These are phyloP conservation scores for Hyppa rectilinea DNA, from an alignment of 2,888 invertebrate species.

Conservation along the genomic window DNA sequence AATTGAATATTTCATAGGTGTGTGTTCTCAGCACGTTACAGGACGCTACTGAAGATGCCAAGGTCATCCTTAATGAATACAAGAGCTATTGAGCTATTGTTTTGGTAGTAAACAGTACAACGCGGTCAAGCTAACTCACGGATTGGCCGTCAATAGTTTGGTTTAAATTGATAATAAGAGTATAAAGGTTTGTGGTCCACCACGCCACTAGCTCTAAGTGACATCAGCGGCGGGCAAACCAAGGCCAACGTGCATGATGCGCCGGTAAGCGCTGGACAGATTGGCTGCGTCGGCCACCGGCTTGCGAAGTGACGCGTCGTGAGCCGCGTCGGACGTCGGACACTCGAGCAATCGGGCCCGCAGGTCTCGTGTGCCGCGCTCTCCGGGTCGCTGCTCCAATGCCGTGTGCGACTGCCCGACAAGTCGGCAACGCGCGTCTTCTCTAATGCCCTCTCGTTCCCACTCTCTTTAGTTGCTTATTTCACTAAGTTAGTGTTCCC, in stretches of 20 bases:
- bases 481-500: constrained; percentile 83
- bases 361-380: constrained; percentile 61
- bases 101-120: constrained; percentile 2
- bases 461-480: constrained; percentile 78
- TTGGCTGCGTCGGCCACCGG: constrained; percentile 15
- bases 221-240: constrained; percentile 59
- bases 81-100: background rate
- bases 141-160: constrained; percentile 28
- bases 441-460: constrained; percentile 81
- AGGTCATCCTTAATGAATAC: constrained; percentile 3
- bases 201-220: constrained; percentile 45
- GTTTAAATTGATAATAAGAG: constrained; percentile 47
- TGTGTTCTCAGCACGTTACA: background rate
- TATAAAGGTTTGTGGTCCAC: constrained; percentile 45
- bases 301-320: constrained; percentile 20
- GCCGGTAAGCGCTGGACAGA: constrained; percentile 34
- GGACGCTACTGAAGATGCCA: background rate
- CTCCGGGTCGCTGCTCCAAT: constrained; percentile 43
- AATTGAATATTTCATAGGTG: background rate
- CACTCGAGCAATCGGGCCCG: constrained; percentile 20
- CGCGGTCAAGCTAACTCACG: constrained; percentile 9
- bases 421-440: constrained; percentile 67
- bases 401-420: constrained; percentile 63
- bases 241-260: constrained; percentile 57
- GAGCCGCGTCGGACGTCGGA: constrained; percentile 30